phyloP scores from a whole-genome alignment of 2,113 vertebrate species.

The Panthera uncia region DNA sequence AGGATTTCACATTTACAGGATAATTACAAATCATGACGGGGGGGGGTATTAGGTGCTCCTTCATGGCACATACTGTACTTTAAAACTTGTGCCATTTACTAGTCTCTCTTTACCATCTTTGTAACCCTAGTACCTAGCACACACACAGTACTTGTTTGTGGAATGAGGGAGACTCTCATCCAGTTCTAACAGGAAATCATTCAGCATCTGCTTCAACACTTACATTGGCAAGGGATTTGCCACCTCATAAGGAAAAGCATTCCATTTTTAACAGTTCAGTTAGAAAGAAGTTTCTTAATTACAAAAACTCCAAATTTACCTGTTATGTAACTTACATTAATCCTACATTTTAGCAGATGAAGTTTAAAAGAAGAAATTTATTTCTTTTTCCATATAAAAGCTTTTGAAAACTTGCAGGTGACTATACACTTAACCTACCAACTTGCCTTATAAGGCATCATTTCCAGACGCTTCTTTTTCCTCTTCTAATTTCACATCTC shows the following conservation, averaged over 20 bases:
- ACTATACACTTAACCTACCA: background rate
- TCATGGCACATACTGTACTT: background rate
- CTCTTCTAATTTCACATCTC: constrained; percentile 22
- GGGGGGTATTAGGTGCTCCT: background rate
- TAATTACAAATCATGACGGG: background rate
- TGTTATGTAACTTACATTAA: constrained; percentile 69
- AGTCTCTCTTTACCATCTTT: background rate
- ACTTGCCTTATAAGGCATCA: background rate
- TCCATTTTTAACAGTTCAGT: constrained; percentile 72
- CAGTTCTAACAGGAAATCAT: constrained; percentile 62
- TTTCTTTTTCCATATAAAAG: constrained; percentile 2
- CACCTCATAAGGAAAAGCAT: constrained; percentile 68
- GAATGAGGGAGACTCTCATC: constrained; percentile 24
- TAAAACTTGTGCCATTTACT: background rate
- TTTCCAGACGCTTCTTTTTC: constrained; percentile 18
- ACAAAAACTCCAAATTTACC: constrained; percentile 73
- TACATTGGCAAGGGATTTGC: constrained; percentile 74
- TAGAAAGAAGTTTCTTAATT: constrained; percentile 64
- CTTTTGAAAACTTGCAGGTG: background rate
- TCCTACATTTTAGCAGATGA: constrained; percentile 61
- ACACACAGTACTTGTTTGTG: background rate
- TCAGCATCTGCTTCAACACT: constrained; percentile 77
- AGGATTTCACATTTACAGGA: background rate
- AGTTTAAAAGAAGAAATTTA: background rate
- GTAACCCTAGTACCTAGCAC: background rate